Conservation (phyloP, 1,140 invertebrate genomes). For the Sipha flava region DNA sequence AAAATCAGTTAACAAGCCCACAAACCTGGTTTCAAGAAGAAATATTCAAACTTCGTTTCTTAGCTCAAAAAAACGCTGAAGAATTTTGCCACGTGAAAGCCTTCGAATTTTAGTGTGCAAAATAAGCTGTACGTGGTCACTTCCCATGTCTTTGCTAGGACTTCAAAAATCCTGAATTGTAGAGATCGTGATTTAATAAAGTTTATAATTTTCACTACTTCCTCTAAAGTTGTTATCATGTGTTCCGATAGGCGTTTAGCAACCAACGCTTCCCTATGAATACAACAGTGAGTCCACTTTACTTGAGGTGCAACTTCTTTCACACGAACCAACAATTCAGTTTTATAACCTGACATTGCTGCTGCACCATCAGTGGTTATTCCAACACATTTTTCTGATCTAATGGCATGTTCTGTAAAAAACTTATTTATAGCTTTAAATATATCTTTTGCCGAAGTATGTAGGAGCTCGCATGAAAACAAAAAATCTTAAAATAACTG, state of each 20-base stretch:
- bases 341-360: not conserved
- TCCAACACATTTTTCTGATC: not conserved
- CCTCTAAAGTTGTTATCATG: not conserved
- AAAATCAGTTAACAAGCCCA: too few species aligned
- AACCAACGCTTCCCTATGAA: too few species aligned
- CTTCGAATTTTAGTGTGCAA: not conserved
- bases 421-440: not conserved
- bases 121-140: not conserved
- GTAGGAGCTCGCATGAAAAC: not conserved
- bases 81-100: not conserved
- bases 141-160: not conserved
- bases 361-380: slow-evolving; percentile 1
- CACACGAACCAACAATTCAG: not conserved
- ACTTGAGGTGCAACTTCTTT: not conserved
- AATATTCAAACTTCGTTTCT: not conserved
- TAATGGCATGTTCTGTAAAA: not conserved
- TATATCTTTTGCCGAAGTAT: too few species aligned
- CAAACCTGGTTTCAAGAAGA: not conserved
- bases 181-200: too few species aligned
- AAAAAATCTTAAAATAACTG: not conserved
- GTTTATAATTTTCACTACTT: too few species aligned
- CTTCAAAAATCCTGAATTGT: not conserved
- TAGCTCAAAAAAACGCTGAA: too few species aligned
- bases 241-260: not conserved
- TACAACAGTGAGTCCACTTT: not conserved